Conservation (phyloP, 2,113 vertebrate species). For the Pituophis catenifer region DNA sequence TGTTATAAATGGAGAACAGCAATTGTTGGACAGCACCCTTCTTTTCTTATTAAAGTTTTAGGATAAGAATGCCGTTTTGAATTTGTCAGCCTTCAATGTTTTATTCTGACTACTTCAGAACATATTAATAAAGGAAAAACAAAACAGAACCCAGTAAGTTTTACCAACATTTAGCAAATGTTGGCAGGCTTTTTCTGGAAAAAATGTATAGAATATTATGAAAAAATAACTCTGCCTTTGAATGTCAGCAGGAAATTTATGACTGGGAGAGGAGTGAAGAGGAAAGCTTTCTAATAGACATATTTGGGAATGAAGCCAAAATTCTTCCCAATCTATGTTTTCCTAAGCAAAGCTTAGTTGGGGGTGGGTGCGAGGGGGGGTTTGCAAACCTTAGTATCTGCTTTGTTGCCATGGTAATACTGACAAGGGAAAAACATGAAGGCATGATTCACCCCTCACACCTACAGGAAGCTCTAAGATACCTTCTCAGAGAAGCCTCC, state of each 20-base stretch:
- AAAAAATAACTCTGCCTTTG: slow-evolving; percentile 34
- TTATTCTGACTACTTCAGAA: not conserved
- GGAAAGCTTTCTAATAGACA: slow-evolving; percentile 32
- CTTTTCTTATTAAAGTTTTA: not conserved
- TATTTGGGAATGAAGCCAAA: slow-evolving; percentile 45
- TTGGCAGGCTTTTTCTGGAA: not conserved
- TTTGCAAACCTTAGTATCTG: slow-evolving; percentile 17
- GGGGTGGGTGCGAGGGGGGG: not conserved
- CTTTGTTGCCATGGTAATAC: slow-evolving; percentile 42
- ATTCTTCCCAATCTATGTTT: slow-evolving; percentile 50
- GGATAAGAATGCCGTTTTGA: not conserved
- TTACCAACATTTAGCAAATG: not conserved
- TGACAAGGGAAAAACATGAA: slow-evolving; percentile 28
- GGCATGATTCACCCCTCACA: slow-evolving; percentile 38
- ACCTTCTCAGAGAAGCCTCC: not conserved
- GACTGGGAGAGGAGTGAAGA: slow-evolving; percentile 10
- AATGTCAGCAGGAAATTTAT: slow-evolving; percentile 49
- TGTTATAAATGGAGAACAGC: slow-evolving; percentile 20
- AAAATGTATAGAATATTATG: slow-evolving; percentile 33
- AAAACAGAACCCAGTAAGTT: not conserved
- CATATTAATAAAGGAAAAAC: not conserved
- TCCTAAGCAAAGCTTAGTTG: slow-evolving; percentile 38
- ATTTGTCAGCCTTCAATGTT: not conserved
- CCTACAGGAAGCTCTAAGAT: slow-evolving; percentile 26
- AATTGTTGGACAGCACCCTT: slow-evolving; percentile 31